Conservation (phyloP, 2,113 vertebrate genomes). For the Ciconia maguari region DNA sequence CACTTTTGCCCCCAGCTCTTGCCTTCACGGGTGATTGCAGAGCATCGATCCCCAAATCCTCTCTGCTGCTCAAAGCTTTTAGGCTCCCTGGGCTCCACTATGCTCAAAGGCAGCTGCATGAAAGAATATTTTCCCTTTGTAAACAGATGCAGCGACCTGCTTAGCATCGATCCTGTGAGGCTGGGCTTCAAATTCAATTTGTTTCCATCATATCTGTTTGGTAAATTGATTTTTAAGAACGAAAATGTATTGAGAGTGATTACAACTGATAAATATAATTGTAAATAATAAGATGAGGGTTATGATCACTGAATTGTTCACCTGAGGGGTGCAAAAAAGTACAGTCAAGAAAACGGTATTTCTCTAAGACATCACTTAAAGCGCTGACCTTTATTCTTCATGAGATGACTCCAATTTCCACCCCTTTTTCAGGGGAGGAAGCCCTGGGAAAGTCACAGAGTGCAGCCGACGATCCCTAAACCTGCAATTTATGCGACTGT, state of each 20-base stretch:
- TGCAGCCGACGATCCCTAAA: slow-evolving; percentile 17
- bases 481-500: slow-evolving; percentile 33
- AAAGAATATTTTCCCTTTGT: slow-evolving; percentile 15
- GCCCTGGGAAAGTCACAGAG: slow-evolving; percentile 13
- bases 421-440: neutral
- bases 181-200: slow-evolving; percentile 25
- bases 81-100: neutral
- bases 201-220: neutral
- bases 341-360: neutral
- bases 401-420: neutral
- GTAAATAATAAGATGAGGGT: neutral
- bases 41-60: neutral
- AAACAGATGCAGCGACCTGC: slow-evolving; percentile 23
- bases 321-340: neutral
- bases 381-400: neutral
- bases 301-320: neutral
- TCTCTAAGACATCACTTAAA: neutral
- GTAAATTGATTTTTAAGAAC: slow-evolving; percentile 20
- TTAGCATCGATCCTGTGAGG: neutral
- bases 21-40: neutral
- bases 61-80: slow-evolving; percentile 15
- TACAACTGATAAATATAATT: neutral
- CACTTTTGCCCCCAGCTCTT: neutral
- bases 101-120: neutral
- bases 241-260: slow-evolving; percentile 11